A percentile compares a stretch with the other conserved stretches of the same genome.
These are phyloP conservation scores for Leptogaster cylindrica DNA, from an alignment of 2,888 invertebrate genomes.

Conservation along the genomic window DNA sequence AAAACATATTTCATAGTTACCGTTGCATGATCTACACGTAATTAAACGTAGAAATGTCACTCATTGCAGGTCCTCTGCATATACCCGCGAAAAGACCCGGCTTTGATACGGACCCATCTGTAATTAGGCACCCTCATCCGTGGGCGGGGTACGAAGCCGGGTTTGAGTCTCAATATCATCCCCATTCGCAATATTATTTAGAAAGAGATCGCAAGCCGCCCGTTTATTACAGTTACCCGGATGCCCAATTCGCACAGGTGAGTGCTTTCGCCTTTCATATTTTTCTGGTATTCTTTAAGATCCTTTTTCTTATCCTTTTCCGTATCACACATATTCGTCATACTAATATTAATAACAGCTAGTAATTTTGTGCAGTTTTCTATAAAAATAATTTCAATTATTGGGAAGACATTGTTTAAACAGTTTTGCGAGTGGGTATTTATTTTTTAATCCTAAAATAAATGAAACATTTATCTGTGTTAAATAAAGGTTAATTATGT, in stretches of 20 bases:
- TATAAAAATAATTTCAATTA: no score
- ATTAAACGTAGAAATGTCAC: conserved; percentile 65
- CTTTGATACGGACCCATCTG: conserved; percentile 64
- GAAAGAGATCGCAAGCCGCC: conserved; percentile 62
- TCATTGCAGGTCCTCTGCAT: conserved; percentile 75
- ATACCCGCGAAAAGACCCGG: conserved; percentile 84
- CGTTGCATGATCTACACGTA: not conserved
- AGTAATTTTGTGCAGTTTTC: no score
- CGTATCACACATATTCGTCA: no score
- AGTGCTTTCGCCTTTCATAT: no score
- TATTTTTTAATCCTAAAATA: no score
- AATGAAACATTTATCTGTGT: no score
- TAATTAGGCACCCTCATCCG: conserved; percentile 61
- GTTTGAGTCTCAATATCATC: conserved; percentile 60
- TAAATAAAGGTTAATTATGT: no score
- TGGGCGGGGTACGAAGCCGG: conserved; percentile 61
- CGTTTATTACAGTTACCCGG: conserved; percentile 61
- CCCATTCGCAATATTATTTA: conserved; percentile 60
- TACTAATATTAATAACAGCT: no score
- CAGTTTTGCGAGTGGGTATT: no score
- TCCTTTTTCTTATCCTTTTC: no score
- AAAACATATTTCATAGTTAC: not conserved
- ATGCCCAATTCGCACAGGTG: conserved; percentile 62
- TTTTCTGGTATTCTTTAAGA: no score
- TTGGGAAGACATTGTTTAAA: no score